These are phyloP conservation scores for Bombus fervidus DNA, from an alignment of 1,140 invertebrate genomes.

Conservation along the genomic window DNA sequence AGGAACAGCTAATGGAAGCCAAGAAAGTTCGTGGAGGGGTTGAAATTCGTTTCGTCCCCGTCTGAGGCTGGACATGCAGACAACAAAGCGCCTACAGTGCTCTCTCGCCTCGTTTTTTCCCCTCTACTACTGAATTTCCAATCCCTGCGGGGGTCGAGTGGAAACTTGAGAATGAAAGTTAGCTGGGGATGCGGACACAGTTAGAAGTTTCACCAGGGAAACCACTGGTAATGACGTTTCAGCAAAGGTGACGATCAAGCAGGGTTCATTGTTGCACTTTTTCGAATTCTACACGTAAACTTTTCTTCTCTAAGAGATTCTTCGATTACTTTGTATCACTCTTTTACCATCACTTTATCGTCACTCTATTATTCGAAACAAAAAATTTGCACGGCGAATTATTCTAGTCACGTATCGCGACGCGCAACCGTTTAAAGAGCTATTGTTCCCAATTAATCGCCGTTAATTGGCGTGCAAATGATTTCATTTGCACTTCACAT, in stretches of 20 bases:
- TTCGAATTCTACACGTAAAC: not conserved
- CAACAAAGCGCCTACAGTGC: constrained; percentile 67
- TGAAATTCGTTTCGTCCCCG: constrained; percentile 69
- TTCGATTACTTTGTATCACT: not conserved
- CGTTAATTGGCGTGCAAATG: not conserved
- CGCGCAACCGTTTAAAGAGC: not conserved
- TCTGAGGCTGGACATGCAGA: constrained; percentile 59
- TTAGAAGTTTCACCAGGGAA: constrained; percentile 55
- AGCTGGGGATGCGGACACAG: constrained; percentile 53
- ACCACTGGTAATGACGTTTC: constrained; percentile 58
- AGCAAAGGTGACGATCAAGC: constrained; percentile 43
- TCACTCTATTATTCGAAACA: too few relatives aligned
- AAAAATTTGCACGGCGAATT: not conserved
- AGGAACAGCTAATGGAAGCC: constrained; percentile 72
- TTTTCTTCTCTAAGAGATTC: not conserved
- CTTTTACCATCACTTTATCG: not conserved
- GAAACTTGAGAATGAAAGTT: constrained; percentile 66
- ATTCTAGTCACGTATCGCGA: not conserved
- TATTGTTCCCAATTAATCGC: constrained; percentile 6
- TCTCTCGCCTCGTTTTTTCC: constrained; percentile 49
- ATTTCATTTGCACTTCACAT: not conserved
- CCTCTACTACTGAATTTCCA: constrained; percentile 60
- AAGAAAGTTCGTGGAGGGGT: constrained; percentile 68
- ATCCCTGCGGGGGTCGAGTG: constrained; percentile 58
- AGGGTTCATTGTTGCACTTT: constrained; percentile 18